phyloP scores from a whole-genome alignment of 2,888 invertebrate genomes.

The Agriotes lineatus region DNA sequence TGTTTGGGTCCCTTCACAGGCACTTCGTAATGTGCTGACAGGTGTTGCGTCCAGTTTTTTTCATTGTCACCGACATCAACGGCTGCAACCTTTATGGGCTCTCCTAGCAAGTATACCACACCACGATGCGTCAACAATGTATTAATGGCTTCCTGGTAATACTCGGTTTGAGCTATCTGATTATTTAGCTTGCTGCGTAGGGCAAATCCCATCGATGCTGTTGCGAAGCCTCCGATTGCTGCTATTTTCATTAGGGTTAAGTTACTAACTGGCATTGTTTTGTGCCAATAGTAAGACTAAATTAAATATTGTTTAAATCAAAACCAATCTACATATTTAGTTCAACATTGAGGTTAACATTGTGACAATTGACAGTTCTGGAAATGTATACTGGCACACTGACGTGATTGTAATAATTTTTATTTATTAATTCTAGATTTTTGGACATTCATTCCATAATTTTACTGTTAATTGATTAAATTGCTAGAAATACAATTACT shows the following conservation, averaged over 20 bases:
- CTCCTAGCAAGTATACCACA: slow-evolving; percentile 76
- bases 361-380: background rate
- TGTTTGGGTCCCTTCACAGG: slow-evolving; percentile 77
- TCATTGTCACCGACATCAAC: slow-evolving; percentile 72
- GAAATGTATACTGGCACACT: background rate
- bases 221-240: slow-evolving; percentile 73
- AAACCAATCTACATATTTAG: background rate
- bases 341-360: background rate
- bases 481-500: too few species aligned
- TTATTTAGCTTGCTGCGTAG: slow-evolving; percentile 70
- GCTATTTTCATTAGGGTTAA: slow-evolving; percentile 74
- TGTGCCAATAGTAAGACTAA: too few species aligned
- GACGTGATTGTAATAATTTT: too few species aligned
- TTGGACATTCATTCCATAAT: too few species aligned
- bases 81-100: slow-evolving; percentile 77
- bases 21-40: slow-evolving; percentile 73
- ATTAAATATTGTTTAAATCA: too few species aligned
- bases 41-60: slow-evolving; percentile 69
- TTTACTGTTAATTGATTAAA: too few species aligned
- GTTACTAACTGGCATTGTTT: slow-evolving; percentile 57
- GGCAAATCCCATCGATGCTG: slow-evolving; percentile 68
- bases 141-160: slow-evolving; percentile 75
- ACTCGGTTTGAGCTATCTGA: slow-evolving; percentile 70
- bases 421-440: too few species aligned
- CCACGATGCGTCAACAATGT: slow-evolving; percentile 71